phyloP scores from a whole-genome alignment of 2,797 vertebrate species.

The Babyrousa celebensis region DNA sequence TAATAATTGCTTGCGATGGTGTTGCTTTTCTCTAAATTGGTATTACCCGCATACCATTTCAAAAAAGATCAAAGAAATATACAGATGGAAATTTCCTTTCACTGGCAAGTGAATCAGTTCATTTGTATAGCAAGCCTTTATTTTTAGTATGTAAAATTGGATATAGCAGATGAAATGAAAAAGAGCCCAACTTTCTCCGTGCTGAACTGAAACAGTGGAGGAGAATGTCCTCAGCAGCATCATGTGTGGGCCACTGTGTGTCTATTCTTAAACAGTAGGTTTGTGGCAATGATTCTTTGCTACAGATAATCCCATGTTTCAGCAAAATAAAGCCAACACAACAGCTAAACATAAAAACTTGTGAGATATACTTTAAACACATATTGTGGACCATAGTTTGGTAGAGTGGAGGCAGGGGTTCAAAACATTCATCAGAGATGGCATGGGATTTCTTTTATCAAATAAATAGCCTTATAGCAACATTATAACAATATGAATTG shows the following conservation, averaged over 20 bases:
- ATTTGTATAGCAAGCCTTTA: slow-evolving; percentile 36
- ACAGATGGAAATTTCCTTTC: slow-evolving; percentile 29
- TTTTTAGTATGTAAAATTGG: slow-evolving; percentile 27
- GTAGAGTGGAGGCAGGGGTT: fast-evolving
- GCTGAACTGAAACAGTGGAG: neutral
- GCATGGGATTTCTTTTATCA: neutral
- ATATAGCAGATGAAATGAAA: neutral
- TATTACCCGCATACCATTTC: slow-evolving; percentile 59
- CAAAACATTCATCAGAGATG: neutral
- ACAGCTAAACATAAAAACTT: neutral
- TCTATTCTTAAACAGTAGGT: neutral
- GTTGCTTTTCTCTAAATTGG: slow-evolving; percentile 50
- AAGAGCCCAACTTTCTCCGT: neutral
- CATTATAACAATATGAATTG: neutral
- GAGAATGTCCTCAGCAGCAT: neutral
- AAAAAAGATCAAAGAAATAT: slow-evolving; percentile 23
- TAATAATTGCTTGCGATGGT: slow-evolving; percentile 60
- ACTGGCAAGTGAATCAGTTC: neutral
- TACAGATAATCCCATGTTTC: neutral
- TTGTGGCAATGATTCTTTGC: neutral
- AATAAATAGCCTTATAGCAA: neutral
- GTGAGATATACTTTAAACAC: neutral
- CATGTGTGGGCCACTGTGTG: fast-evolving
- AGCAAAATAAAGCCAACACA: neutral
- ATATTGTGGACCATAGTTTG: neutral